phyloP scores from a whole-genome alignment of 1,140 invertebrate genomes.

The Drosophila pseudoobscura region DNA sequence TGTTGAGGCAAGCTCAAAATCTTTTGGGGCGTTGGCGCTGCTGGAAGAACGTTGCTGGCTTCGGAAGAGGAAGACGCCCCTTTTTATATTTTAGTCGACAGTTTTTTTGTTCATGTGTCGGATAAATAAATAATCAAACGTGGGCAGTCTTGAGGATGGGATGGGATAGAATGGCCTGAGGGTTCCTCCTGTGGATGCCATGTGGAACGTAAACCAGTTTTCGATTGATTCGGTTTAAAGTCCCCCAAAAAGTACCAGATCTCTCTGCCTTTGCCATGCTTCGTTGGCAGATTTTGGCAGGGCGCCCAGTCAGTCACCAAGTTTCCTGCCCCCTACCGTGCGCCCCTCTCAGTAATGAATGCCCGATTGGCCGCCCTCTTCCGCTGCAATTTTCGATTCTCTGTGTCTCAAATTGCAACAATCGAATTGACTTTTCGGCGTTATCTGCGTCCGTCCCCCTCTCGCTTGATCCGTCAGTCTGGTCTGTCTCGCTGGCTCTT shows the following conservation, averaged over 20 bases:
- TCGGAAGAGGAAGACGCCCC: slow-evolving; percentile 18
- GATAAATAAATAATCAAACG: slow-evolving; percentile 12
- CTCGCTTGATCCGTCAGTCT: slow-evolving; percentile 7
- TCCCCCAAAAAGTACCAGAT: neutral
- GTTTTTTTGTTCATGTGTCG: slow-evolving; percentile 6
- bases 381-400: slow-evolving; percentile 52
- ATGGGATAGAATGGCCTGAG: neutral
- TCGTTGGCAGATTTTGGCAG: slow-evolving; percentile 60
- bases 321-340: neutral
- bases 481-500: neutral
- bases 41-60: slow-evolving; percentile 24
- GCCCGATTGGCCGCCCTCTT: slow-evolving; percentile 62
- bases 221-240: neutral
- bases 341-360: slow-evolving; percentile 43
- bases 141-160: slow-evolving; percentile 8
- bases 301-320: slow-evolving; percentile 63
- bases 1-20: slow-evolving; percentile 36
- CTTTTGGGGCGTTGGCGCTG: slow-evolving; percentile 51
- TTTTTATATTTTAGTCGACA: slow-evolving; percentile 25
- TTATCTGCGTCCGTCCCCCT: slow-evolving; percentile 16
- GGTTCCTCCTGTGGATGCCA: slow-evolving; percentile 29
- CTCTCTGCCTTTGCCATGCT: slow-evolving; percentile 37
- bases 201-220: slow-evolving; percentile 28
- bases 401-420: slow-evolving; percentile 73
- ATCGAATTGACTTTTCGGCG: slow-evolving; percentile 57